Evolutionary conservation across 2,113 vertebrate genomes (phyloP).

Genomic region (Hypomesus transpacificus): DNA sequence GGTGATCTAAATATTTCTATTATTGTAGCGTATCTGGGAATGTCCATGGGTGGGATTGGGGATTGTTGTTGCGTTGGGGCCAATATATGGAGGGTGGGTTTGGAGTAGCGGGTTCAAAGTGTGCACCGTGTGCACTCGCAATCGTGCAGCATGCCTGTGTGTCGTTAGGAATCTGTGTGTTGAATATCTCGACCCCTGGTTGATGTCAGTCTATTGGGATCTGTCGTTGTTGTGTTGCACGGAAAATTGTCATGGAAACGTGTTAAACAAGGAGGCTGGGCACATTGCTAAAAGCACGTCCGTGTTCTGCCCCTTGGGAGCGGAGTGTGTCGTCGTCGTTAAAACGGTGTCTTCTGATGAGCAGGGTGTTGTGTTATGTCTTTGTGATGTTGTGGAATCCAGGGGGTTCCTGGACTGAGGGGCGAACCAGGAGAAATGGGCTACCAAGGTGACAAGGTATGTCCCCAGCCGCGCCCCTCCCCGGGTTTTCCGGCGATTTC

Average conservation of each 20-base stretch:
- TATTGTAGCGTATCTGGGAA: slow-evolving; percentile 72
- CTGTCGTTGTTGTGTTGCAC: neutral
- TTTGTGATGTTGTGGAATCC: slow-evolving; percentile 75
- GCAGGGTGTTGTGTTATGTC: slow-evolving; percentile 60
- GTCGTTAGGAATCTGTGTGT: too few species aligned
- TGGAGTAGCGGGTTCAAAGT: neutral
- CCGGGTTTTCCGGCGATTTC: neutral
- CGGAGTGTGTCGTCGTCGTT: neutral
- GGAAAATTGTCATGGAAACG: neutral
- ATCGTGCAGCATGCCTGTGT: too few species aligned
- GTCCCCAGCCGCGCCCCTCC: neutral
- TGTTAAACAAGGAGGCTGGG: neutral
- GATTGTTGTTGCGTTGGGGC: neutral
- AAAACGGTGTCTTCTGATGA: slow-evolving; percentile 11
- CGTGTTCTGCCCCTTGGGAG: neutral
- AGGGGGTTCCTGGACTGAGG: slow-evolving; percentile 85
- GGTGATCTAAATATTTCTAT: slow-evolving; percentile 99
- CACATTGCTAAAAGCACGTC: neutral
- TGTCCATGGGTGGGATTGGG: slow-evolving; percentile 9
- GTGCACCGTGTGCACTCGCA: too few species aligned
- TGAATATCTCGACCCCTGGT: neutral
- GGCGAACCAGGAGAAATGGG: slow-evolving; percentile 89
- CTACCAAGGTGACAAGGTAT: slow-evolving; percentile 93
- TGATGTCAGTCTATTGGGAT: neutral
- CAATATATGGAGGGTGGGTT: neutral